A percentile compares a stretch with the other conserved stretches of the same genome.
These are phyloP conservation scores for Anthophora plumipes DNA, from an alignment of 2,888 invertebrate species.

Conservation along the genomic window DNA sequence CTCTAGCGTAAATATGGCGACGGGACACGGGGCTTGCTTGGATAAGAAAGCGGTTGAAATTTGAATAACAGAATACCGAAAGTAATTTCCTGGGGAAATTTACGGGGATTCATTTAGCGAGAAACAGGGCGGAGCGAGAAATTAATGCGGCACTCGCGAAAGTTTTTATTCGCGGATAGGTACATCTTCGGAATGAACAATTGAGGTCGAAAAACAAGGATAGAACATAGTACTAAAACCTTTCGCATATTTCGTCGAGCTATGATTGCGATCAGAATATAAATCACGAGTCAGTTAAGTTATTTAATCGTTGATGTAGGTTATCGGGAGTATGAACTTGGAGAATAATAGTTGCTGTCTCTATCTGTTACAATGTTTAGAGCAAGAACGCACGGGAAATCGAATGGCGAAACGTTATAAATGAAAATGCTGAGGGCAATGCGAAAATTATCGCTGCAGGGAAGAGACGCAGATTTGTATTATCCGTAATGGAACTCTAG, in stretches of 20 bases:
- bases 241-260: conserved; percentile 28
- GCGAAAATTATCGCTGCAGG: neutral
- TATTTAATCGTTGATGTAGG: too few species aligned
- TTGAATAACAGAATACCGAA: neutral
- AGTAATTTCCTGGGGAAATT: conserved; percentile 10
- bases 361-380: neutral
- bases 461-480: neutral
- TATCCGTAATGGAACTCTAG: neutral
- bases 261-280: conserved; percentile 18
- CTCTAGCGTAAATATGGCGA: neutral
- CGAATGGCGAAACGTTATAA: neutral
- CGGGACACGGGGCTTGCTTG: neutral
- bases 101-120: neutral
- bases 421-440: neutral
- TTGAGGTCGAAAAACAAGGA: conserved; percentile 32
- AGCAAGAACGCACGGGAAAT: neutral
- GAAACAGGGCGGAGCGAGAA: neutral
- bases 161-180: conserved; percentile 6
- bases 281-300: conserved; percentile 39
- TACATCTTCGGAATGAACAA: conserved; percentile 42
- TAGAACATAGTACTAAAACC: conserved; percentile 1
- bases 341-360: neutral
- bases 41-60: neutral
- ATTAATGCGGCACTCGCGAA: conserved; percentile 17
- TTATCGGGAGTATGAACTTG: conserved; percentile 22